Evolutionary conservation across 2,113 vertebrate genomes (phyloP).

Genomic region (Lontra canadensis): DNA sequence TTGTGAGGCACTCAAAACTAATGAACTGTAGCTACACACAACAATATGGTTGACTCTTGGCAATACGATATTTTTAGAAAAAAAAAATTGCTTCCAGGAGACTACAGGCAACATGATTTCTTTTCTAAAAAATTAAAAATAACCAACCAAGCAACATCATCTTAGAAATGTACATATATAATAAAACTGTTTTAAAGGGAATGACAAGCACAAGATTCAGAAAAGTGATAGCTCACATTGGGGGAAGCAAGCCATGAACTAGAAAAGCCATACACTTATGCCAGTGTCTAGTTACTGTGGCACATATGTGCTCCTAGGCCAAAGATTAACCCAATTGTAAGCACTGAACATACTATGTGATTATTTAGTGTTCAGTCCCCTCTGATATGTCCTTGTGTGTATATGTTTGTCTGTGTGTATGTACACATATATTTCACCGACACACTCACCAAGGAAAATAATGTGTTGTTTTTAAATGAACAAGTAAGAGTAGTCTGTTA

Average conservation of each 20-base stretch:
- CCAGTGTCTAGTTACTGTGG: neutral
- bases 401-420: neutral
- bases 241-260: neutral
- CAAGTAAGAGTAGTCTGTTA: constrained; percentile 10
- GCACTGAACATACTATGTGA: neutral
- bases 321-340: neutral
- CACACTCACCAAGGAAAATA: neutral
- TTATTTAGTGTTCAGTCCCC: neutral
- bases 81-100: neutral
- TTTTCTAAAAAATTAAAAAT: constrained; percentile 58
- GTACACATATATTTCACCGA: neutral
- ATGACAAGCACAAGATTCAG: neutral
- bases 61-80: neutral
- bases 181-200: constrained; percentile 26
- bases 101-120: neutral
- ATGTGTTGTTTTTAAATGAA: neutral
- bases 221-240: neutral
- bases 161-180: neutral
- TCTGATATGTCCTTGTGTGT: neutral
- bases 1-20: constrained; percentile 3
- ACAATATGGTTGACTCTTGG: neutral
- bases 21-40: neutral
- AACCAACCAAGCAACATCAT: neutral
- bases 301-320: neutral
- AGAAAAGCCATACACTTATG: neutral